A percentile compares a stretch with the other conserved stretches of the same genome.
phyloP scores from a whole-genome alignment of 2,113 vertebrate species.

The Rhagologus leucostigma region DNA sequence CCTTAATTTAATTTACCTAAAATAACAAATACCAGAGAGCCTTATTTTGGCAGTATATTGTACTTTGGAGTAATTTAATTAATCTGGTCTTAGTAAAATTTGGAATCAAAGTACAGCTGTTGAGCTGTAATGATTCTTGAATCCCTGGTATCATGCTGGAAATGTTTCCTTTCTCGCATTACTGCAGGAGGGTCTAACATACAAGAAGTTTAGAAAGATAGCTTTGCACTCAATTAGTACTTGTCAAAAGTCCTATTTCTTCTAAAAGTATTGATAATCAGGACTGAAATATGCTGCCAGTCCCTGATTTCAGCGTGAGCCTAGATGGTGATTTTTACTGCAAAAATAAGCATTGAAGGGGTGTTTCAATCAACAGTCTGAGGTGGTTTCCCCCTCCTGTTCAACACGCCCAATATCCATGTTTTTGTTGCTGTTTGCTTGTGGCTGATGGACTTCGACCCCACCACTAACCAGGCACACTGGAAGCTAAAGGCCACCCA shows the following conservation, averaged over 20 bases:
- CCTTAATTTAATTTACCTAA: conserved; percentile 59
- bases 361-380: not conserved
- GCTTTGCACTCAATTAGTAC: not conserved
- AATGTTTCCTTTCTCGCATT: not conserved
- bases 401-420: not conserved
- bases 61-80: conserved; percentile 55
- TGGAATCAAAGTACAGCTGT: conserved; percentile 62
- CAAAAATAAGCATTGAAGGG: not conserved
- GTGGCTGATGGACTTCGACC: not conserved
- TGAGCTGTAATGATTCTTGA: conserved; percentile 11
- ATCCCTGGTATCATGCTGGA: not conserved
- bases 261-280: not conserved
- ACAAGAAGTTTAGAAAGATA: not conserved
- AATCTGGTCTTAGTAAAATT: conserved; percentile 44
- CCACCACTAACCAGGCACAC: not conserved
- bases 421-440: not conserved
- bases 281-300: not conserved
- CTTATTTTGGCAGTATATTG: conserved; percentile 46
- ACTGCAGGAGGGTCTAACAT: not conserved
- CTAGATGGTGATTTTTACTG: not conserved
- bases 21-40: conserved; percentile 31
- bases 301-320: not conserved
- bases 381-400: not conserved
- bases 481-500: not conserved
- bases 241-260: not conserved